Conservation (phyloP, 2,888 invertebrate species). For the Pyrochroa serraticornis region DNA sequence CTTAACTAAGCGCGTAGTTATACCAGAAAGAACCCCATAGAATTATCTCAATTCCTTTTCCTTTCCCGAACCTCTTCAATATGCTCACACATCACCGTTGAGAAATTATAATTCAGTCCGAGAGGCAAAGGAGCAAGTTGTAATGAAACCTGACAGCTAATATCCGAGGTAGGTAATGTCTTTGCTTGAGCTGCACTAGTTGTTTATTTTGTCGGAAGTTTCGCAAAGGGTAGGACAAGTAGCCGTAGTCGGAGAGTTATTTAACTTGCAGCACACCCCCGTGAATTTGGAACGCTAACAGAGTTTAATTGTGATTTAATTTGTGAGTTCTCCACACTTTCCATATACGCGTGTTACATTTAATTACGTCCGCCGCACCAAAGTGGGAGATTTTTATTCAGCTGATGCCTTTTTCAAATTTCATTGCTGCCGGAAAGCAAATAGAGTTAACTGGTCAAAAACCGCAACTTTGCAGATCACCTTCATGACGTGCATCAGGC, state of each 20-base stretch:
- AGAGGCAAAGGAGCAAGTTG: conserved; percentile 27
- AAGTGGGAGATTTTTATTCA: conserved; percentile 4
- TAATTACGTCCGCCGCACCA: conserved; percentile 22
- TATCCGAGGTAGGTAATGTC: conserved; percentile 24
- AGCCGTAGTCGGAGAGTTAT: conserved; percentile 4
- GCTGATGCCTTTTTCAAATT: conserved; percentile 4
- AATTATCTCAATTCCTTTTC: no score
- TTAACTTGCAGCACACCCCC: conserved; percentile 15
- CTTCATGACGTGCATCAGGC: no score
- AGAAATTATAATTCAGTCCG: conserved; percentile 23
- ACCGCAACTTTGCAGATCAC: no score
- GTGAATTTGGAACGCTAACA: conserved; percentile 19
- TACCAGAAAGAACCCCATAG: no score
- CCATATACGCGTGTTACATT: conserved; percentile 24
- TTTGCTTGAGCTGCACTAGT: conserved; percentile 20
- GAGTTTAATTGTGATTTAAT: conserved; percentile 32
- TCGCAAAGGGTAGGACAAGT: conserved; percentile 4
- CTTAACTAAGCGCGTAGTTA: no score
- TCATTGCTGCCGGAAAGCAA: conserved; percentile 3
- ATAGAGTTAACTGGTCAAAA: not conserved
- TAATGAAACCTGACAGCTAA: conserved; percentile 35
- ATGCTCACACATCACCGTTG: not conserved
- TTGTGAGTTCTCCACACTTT: conserved; percentile 22
- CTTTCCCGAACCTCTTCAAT: no score
- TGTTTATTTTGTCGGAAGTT: conserved; percentile 22